Conservation (phyloP, 2,797 vertebrate genomes). For the Apogon talboti region DNA sequence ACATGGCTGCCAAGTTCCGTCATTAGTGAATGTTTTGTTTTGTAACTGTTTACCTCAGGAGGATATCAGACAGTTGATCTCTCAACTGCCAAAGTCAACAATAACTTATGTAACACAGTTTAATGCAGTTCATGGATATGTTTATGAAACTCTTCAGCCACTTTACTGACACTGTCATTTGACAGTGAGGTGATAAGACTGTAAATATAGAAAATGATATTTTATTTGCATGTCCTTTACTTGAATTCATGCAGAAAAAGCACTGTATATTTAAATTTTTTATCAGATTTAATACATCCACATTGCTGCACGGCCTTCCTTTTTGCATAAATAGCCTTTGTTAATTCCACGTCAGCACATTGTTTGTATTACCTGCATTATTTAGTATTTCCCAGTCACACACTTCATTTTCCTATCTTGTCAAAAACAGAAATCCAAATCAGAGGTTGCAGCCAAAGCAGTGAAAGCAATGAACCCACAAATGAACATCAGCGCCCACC, state of each 20-base stretch:
- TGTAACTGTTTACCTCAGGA: constrained; percentile 19
- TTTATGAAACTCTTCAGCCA: neutral
- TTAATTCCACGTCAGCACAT: no score
- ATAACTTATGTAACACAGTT: constrained; percentile 28
- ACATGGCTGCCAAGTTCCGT: constrained; percentile 4
- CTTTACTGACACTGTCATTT: neutral
- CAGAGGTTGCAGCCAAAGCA: constrained; percentile 82
- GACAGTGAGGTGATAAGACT: no score
- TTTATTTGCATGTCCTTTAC: no score
- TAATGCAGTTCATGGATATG: constrained; percentile 6
- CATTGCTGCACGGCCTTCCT: no score
- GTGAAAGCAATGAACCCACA: constrained; percentile 83
- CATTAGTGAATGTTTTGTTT: constrained; percentile 13
- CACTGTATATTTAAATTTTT: no score
- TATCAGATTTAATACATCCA: no score
- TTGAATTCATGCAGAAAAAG: no score
- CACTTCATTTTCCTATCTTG: constrained; percentile 3
- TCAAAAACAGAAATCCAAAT: constrained; percentile 86
- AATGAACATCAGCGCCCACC: constrained; percentile 82
- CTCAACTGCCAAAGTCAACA: constrained; percentile 6
- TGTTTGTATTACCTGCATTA: neutral
- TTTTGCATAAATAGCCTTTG: no score
- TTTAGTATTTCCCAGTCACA: neutral
- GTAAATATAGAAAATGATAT: no score
- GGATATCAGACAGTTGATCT: constrained; percentile 22